Conservation (phyloP, 2,113 vertebrate species). For the Gobiocypris rarus region DNA sequence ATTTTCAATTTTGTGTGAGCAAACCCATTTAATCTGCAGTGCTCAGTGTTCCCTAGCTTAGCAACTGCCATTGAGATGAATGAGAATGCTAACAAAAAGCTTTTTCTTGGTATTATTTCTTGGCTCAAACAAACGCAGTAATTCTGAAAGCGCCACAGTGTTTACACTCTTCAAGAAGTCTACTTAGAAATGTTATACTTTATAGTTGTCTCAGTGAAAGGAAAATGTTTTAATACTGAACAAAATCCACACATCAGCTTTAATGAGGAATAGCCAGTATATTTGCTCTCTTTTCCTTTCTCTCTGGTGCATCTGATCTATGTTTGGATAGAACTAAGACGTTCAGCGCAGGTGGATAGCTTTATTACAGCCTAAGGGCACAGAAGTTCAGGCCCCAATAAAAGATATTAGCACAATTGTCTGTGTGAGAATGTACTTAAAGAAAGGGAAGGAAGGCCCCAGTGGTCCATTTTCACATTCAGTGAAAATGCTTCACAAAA, state of each 20-base stretch:
- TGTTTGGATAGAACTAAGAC: slow-evolving; percentile 13
- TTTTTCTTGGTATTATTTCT: background rate
- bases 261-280: slow-evolving; percentile 3
- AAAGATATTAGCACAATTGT: slow-evolving; percentile 28
- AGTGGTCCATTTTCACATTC: slow-evolving; percentile 10
- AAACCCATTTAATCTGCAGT: background rate
- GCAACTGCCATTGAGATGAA: background rate
- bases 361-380: slow-evolving; percentile 36
- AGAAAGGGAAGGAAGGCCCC: background rate
- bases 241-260: slow-evolving; percentile 8
- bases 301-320: background rate
- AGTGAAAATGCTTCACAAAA: background rate
- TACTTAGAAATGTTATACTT: background rate
- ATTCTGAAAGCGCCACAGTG: background rate
- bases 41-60: background rate
- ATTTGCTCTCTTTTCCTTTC: background rate
- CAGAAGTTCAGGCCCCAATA: slow-evolving; percentile 28
- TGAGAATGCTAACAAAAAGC: background rate
- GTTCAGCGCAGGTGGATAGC: slow-evolving; percentile 4
- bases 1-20: background rate
- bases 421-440: background rate
- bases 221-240: background rate
- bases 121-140: background rate
- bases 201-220: background rate
- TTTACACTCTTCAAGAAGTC: background rate